Conservation (phyloP, 2,888 invertebrate genomes). For the Serripes groenlandicus region DNA sequence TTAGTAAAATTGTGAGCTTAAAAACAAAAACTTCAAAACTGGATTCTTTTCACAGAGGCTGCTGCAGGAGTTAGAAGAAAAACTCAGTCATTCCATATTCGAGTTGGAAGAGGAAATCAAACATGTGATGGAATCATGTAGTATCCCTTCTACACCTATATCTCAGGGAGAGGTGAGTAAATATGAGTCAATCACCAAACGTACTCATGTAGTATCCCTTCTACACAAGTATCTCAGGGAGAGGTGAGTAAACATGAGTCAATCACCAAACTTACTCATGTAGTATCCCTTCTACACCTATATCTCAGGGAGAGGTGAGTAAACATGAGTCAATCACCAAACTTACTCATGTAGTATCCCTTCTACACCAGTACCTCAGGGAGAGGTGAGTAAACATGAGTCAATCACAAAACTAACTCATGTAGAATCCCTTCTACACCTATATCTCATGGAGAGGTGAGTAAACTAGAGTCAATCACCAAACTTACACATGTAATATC, state of each 20-base stretch:
- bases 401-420: not conserved
- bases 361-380: constrained; percentile 21
- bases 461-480: not conserved
- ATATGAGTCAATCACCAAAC: constrained; percentile 91
- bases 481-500: too few species aligned
- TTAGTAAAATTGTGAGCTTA: too few species aligned
- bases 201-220: constrained; percentile 88
- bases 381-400: constrained; percentile 8
- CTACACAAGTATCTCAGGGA: constrained; percentile 82
- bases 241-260: constrained; percentile 89
- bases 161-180: constrained; percentile 85
- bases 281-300: constrained; percentile 82
- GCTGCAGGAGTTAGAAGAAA: constrained; percentile 88
- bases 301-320: constrained; percentile 84
- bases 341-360: constrained; percentile 1
- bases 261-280: constrained; percentile 89
- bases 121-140: constrained; percentile 90
- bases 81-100: constrained; percentile 90
- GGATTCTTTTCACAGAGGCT: too few species aligned
- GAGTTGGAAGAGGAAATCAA: constrained; percentile 91
- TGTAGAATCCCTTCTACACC: constrained; percentile 14
- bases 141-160: constrained; percentile 79
- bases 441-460: constrained; percentile 21
- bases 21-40: too few species aligned
- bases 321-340: too few species aligned